Evolutionary conservation across 2,797 vertebrate genomes (phyloP).

Genomic region (Lepus townsendii): DNA sequence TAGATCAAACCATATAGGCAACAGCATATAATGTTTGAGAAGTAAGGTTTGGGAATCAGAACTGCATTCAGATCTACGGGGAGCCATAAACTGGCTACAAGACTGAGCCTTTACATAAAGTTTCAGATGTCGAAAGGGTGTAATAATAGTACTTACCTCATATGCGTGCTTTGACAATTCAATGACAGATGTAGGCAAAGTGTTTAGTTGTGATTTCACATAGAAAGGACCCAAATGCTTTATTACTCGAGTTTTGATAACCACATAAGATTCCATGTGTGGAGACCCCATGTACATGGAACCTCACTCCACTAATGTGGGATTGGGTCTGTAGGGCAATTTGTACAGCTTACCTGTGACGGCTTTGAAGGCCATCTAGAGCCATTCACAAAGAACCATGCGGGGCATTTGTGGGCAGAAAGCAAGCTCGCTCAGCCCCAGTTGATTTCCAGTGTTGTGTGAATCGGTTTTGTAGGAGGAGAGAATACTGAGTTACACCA

Average conservation of each 20-base stretch:
- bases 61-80: neutral
- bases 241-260: neutral
- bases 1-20: slow-evolving; percentile 9
- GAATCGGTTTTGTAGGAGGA: neutral
- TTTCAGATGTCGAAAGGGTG: neutral
- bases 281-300: neutral
- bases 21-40: neutral
- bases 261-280: neutral
- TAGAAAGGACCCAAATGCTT: neutral
- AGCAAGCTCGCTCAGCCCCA: neutral
- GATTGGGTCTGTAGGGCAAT: neutral
- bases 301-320: neutral
- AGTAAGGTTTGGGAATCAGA: neutral
- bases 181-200: neutral
- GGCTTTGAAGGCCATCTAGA: neutral
- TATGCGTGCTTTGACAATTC: slow-evolving; percentile 35
- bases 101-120: slow-evolving; percentile 27
- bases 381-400: neutral
- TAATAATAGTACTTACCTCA: neutral
- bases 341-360: neutral
- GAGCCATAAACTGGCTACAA: neutral
- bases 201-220: slow-evolving; percentile 7
- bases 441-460: neutral
- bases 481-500: neutral
- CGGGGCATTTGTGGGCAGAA: slow-evolving; percentile 18